Evolutionary conservation across 2,797 vertebrate species (phyloP), one percentile per base, ranked within the genome.

Genomic region (Chlorospingus semifuscus): DNA sequence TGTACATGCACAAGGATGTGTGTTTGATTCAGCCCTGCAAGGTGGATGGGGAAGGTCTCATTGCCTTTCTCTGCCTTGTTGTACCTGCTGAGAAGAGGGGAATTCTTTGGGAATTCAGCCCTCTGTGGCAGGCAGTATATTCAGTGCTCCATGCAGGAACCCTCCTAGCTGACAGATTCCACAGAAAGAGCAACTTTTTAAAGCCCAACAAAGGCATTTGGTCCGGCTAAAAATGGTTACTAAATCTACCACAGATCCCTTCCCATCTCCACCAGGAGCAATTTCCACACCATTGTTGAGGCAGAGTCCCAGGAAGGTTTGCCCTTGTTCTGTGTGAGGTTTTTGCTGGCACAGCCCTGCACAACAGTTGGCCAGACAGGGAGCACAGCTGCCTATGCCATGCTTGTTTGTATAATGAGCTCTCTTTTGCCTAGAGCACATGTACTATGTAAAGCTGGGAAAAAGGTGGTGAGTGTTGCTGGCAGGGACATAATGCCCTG

Each of bases 381-480:
- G 36, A 60, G 26, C 15, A 27, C 1, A 9, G 56, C 52, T 77
- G 91, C 59, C 52, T 37, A 2, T 70, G 74, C 80, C 88, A 89
- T 49, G 36, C 72, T 91, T 94, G 71, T 88, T 86, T 93, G 42
- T 63, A 30, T 34, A 92, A 71, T 37, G 80, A 94, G 60, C 81
- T 87, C 83, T 90, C 70, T 44, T 63, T 76, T 56, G 77, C 93
- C 83, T 85, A 41, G 29, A 92, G 69, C 79, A 68, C 46, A 61
- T 75, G 60, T 15, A 68, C 57, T 74, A 4, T 29, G 60, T 83
- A 77, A 91, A 87, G 56, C 46, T 42, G 49, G 22, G 47, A 39
- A 70, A 24, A 80, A 89, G 81, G 94, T 52, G 92, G 30, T 49
- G 94, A 95, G 83, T 92, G 90, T 36, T 95, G 81, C 87, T 94